These are phyloP conservation scores for Malurus elegans DNA, from an alignment of 2,113 vertebrate species.

Conservation along the genomic window DNA sequence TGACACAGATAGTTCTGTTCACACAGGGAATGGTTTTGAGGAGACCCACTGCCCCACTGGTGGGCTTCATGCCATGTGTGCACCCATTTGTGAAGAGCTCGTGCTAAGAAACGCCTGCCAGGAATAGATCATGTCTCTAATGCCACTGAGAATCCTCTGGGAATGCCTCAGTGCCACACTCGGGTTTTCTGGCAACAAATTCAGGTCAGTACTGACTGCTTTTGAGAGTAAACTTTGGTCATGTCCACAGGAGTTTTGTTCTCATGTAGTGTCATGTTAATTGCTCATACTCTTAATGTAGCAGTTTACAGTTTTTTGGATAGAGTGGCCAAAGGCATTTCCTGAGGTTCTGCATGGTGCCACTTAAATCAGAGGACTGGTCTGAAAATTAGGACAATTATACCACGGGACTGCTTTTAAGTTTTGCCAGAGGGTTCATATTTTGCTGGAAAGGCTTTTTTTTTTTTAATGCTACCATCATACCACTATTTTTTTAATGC, in stretches of 20 bases:
- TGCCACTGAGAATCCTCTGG: background rate
- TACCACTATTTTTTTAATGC: background rate
- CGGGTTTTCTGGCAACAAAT: background rate
- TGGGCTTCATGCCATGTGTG: background rate
- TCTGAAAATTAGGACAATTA: background rate
- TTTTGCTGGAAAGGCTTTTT: background rate
- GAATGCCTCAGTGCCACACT: background rate
- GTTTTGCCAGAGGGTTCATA: background rate
- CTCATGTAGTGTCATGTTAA: background rate
- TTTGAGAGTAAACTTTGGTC: background rate
- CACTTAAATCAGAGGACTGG: background rate
- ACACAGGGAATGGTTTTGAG: background rate
- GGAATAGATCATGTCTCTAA: background rate
- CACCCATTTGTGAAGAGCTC: background rate
- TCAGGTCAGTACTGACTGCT: background rate
- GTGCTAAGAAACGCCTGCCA: background rate
- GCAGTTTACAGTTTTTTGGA: background rate
- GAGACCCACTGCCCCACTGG: background rate
- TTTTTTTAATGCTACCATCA: background rate
- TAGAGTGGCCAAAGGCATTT: background rate
- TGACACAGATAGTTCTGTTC: background rate
- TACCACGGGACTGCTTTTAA: background rate
- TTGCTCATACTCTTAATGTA: background rate
- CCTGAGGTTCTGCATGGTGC: background rate
- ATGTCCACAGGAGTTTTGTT: background rate